Percentiles rank a stretch among this genome's conserved stretches.
phyloP scores from a whole-genome alignment of 2,797 vertebrate species.

The Muraenolepis orangiensis region DNA sequence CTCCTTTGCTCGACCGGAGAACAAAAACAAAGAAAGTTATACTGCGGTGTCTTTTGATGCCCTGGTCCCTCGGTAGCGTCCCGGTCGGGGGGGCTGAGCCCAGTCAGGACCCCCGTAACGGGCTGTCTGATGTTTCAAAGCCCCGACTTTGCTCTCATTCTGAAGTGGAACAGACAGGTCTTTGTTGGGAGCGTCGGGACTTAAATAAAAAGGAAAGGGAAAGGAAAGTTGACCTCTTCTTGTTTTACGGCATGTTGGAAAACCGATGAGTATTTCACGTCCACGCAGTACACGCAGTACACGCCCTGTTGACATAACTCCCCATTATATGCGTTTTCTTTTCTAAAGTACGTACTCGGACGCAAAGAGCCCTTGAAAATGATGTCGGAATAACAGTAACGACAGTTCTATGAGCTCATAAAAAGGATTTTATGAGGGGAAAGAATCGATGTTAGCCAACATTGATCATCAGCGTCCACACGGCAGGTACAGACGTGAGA shows the following conservation, averaged over 20 bases:
- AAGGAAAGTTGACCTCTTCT: neutral
- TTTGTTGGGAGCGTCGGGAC: neutral
- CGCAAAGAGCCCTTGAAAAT: too few species aligned
- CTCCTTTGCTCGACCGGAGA: constrained; percentile 30
- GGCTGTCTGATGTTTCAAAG: neutral
- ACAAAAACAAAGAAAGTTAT: constrained; percentile 23
- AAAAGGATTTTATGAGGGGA: neutral
- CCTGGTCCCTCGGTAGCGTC: constrained; percentile 10
- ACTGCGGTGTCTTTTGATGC: constrained; percentile 22
- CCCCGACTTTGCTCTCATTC: neutral
- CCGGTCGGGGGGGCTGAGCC: too few species aligned
- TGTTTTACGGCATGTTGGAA: neutral
- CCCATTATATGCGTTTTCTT: neutral
- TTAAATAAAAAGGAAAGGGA: neutral
- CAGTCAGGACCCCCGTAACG: neutral
- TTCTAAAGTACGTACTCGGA: neutral
- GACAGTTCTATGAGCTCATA: neutral
- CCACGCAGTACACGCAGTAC: too few species aligned
- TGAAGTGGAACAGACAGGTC: neutral
- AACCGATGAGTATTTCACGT: neutral
- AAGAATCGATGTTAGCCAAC: neutral
- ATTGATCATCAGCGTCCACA: neutral
- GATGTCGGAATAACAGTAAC: too few species aligned
- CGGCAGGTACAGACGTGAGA: neutral
- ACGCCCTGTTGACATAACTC: neutral